Base-by-base conservation (phyloP, 1,140 invertebrate genomes). In the Phthorimaea operculella region DNA sequence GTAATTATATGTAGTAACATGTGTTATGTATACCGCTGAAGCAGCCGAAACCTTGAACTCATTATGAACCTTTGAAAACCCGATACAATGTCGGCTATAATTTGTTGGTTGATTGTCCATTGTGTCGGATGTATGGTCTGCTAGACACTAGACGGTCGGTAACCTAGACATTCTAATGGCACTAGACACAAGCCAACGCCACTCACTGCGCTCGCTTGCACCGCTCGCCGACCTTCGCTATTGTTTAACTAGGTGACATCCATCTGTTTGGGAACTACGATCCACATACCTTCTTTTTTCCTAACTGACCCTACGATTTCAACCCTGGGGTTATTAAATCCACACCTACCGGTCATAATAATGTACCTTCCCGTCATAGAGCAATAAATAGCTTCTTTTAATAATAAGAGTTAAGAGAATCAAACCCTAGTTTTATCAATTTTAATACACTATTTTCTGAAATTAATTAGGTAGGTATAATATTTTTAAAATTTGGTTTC, bases 61-160 rank as follows among this genome's bases (percentile, higher is more conserved):
- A 54, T 63, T 64, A 63, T 66, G 74, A 72, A 70, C 72, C 68
- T 67, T 70, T 70, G 66, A 71, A 69, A 67, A 60, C 66, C 62
- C 15, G 60, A 66, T 60, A 71, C 66, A 62, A 60, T 70, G 72
- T 64, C 74, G 66, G 67, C 62, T 71, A 68, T 72, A 68, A 56
- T 57, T 57, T 55, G 55, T 44, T 57, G 51, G 56, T 42, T 55
- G 60, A 67, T 63, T 68, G 67, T 69, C 64, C 64, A 73, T 72
- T 70, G 65, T 72, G 58, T 64, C 18, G 54, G 42, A 36, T 56
- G 54, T 34, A 17, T 47, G 16, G 44, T 17, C 44, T 9, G 44
- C 4, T 47, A 47, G 44, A 47, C 44, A 47, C 44, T 47, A 47
- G 44, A 47, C 44, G n/a, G 44, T 11, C 8, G 39, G 39, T 8